Conservation (phyloP, 2,888 invertebrate species). For the Epinotia ramella region DNA sequence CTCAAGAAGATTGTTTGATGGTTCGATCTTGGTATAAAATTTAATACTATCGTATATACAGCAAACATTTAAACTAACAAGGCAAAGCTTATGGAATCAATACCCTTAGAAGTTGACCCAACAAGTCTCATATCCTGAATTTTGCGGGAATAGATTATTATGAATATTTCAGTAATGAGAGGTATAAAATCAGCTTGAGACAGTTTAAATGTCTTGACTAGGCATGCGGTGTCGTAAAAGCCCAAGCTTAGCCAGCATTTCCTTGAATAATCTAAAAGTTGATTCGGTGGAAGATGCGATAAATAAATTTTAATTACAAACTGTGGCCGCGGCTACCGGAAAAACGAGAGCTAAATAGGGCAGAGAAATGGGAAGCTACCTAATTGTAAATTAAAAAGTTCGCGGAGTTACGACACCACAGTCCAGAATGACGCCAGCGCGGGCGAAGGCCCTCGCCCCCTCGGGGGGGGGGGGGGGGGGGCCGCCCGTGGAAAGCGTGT, state of each 20-base stretch:
- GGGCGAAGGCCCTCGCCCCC: slow-evolving; percentile 57
- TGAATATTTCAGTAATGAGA: background rate
- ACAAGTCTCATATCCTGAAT: too few species aligned
- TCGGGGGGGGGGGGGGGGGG: slow-evolving; percentile 59
- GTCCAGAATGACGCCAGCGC: slow-evolving; percentile 83
- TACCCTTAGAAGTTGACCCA: too few species aligned
- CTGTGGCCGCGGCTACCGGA: slow-evolving; percentile 76
- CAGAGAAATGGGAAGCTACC: slow-evolving; percentile 85
- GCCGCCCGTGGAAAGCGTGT: slow-evolving; percentile 83
- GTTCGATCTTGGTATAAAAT: too few species aligned
- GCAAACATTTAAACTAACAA: too few species aligned
- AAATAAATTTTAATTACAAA: slow-evolving; percentile 83
- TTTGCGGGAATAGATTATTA: background rate
- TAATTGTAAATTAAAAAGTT: slow-evolving; percentile 86
- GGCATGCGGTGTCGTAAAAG: slow-evolving; percentile 27
- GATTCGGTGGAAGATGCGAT: slow-evolving; percentile 70
- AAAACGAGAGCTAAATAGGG: slow-evolving; percentile 85
- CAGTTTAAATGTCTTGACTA: background rate
- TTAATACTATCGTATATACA: background rate
- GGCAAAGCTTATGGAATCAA: too few species aligned
- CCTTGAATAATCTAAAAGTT: slow-evolving; percentile 63
- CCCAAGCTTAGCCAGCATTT: slow-evolving; percentile 46
- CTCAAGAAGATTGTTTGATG: too few species aligned
- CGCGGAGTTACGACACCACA: slow-evolving; percentile 85
- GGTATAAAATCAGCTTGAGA: background rate